Evolutionary conservation across 2,113 vertebrate genomes (phyloP).

Genomic region (Megaptera novaeangliae): DNA sequence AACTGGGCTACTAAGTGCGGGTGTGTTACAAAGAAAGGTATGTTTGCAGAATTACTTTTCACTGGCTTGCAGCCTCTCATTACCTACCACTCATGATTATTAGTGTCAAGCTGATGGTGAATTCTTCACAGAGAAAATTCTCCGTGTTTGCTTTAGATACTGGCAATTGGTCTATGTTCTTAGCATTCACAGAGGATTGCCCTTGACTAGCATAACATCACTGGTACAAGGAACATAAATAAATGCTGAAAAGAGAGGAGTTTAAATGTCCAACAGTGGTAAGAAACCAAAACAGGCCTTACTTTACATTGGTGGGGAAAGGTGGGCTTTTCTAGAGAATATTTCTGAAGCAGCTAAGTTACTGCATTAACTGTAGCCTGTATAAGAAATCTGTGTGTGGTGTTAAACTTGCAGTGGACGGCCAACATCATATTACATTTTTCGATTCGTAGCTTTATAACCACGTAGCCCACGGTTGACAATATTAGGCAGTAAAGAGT

Average conservation of each 20-base stretch:
- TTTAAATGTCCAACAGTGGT: not conserved
- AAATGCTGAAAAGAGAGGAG: not conserved
- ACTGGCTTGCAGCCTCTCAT: slow-evolving; percentile 55
- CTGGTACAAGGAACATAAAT: not conserved
- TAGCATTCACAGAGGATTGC: not conserved
- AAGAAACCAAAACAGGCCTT: not conserved
- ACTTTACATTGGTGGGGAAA: not conserved
- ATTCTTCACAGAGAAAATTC: slow-evolving; percentile 60
- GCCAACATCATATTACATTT: not conserved
- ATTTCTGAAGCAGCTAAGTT: not conserved
- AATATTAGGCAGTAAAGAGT: not conserved
- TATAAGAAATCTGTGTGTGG: fast-evolving
- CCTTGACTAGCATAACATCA: not conserved
- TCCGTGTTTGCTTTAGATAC: slow-evolving; percentile 54
- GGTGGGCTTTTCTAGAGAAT: fast-evolving
- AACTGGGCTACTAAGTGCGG: not conserved
- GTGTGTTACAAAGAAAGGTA: slow-evolving; percentile 32
- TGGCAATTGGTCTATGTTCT: slow-evolving; percentile 15
- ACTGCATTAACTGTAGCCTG: not conserved
- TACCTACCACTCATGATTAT: slow-evolving; percentile 61
- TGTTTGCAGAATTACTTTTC: slow-evolving; percentile 57
- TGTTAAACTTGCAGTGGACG: not conserved
- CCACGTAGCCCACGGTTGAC: not conserved
- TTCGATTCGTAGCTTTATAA: not conserved
- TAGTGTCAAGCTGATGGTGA: slow-evolving; percentile 63